A percentile compares a stretch with the other conserved stretches of the same genome.
Conservation (phyloP, 2,797 vertebrate genomes). For the Otolemur crassicaudatus region DNA sequence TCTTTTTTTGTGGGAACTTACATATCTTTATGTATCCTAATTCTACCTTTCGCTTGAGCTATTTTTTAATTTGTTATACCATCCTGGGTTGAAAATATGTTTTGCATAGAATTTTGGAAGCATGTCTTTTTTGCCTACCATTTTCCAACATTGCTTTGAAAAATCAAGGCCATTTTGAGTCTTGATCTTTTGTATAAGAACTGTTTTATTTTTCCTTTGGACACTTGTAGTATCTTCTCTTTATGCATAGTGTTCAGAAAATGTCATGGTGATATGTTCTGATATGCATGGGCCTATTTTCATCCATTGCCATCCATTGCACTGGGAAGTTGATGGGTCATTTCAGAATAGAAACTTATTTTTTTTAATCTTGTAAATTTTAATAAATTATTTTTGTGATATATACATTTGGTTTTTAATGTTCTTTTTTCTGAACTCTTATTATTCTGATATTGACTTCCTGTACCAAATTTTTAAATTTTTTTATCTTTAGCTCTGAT, state of each 20-base stretch:
- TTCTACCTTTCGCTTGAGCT: background rate
- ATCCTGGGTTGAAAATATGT: background rate
- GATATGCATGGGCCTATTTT: background rate
- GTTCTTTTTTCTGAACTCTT: background rate
- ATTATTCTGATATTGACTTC: background rate
- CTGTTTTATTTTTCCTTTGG: background rate
- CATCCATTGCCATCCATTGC: background rate
- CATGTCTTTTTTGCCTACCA: background rate
- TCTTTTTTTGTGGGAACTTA: background rate
- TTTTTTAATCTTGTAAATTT: background rate
- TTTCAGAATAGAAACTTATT: constrained; percentile 31
- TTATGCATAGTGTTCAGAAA: background rate
- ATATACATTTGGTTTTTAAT: background rate
- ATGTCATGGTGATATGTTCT: background rate
- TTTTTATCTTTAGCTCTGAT: background rate
- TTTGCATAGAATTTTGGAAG: constrained; percentile 12
- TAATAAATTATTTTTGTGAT: background rate
- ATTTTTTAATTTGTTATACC: background rate
- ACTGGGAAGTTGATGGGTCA: background rate
- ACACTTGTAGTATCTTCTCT: background rate
- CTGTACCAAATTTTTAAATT: background rate
- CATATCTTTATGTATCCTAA: background rate
- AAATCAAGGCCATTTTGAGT: background rate
- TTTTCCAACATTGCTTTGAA: background rate
- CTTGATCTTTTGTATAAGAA: background rate